Evolutionary conservation across 2,113 vertebrate species (phyloP).

Genomic region (Oncorhynchus nerka): DNA sequence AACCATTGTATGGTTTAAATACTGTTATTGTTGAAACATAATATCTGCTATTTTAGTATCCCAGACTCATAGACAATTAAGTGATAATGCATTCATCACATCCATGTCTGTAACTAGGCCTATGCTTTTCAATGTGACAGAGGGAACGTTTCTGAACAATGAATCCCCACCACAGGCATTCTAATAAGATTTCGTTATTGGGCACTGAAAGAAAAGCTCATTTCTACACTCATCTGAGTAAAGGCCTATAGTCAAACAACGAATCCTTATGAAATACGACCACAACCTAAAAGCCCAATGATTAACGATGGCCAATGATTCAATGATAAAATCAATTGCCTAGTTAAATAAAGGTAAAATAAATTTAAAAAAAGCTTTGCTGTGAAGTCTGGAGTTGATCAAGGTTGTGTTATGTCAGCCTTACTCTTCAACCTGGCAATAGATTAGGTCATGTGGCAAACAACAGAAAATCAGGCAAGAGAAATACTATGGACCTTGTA

Average conservation of each 20-base stretch:
- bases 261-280: not conserved
- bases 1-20: too few relatives aligned
- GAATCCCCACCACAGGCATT: not conserved
- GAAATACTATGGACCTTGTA: too few relatives aligned
- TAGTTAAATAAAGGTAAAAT: too few relatives aligned
- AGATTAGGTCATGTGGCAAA: too few relatives aligned
- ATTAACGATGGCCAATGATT: conserved; percentile 12
- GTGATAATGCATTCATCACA: not conserved
- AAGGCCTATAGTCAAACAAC: not conserved
- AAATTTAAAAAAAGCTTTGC: too few relatives aligned
- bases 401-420: too few relatives aligned
- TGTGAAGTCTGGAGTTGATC: too few relatives aligned
- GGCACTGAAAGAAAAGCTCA: not conserved
- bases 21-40: not conserved
- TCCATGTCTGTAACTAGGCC: not conserved
- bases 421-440: too few relatives aligned
- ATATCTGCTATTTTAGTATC: not conserved
- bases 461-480: too few relatives aligned
- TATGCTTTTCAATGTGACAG: not conserved
- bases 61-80: not conserved
- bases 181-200: not conserved
- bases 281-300: conserved; percentile 21
- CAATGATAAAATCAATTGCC: not conserved
- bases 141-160: not conserved
- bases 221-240: not conserved